Percentiles rank a stretch among this genome's conserved stretches.
These are phyloP conservation scores for Amphipoea lucens DNA, from an alignment of 2,888 invertebrate genomes.

Conservation along the genomic window DNA sequence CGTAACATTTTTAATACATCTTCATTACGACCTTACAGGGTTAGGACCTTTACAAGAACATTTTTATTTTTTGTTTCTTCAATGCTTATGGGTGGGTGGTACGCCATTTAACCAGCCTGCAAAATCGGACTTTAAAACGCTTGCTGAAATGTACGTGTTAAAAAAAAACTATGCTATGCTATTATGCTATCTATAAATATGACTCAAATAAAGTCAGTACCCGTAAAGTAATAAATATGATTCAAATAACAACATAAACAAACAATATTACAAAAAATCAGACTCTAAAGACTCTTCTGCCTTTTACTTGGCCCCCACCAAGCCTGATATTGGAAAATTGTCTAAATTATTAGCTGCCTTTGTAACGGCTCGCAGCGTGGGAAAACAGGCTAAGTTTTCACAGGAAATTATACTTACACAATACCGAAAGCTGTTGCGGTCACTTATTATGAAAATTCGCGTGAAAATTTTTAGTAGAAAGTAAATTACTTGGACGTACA, in stretches of 20 bases:
- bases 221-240: background rate
- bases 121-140: background rate
- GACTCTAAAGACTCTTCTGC: background rate
- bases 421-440: conserved; percentile 68
- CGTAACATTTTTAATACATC: background rate
- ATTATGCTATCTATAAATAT: background rate
- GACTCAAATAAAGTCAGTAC: background rate
- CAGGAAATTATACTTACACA: conserved; percentile 76
- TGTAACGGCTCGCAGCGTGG: conserved; percentile 85
- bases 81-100: background rate
- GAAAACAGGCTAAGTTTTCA: conserved; percentile 86
- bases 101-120: background rate
- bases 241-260: background rate
- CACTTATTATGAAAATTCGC: conserved; percentile 58
- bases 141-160: background rate
- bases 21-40: background rate
- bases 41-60: background rate
- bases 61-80: background rate
- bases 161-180: too few relatives aligned
- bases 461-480: conserved; percentile 29
- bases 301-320: conserved; percentile 69
- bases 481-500: conserved; percentile 20
- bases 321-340: conserved; percentile 89
- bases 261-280: background rate
- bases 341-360: conserved; percentile 88